Base-by-base conservation (phyloP, 2,888 invertebrate species). In the Drosophila phalerata region DNA sequence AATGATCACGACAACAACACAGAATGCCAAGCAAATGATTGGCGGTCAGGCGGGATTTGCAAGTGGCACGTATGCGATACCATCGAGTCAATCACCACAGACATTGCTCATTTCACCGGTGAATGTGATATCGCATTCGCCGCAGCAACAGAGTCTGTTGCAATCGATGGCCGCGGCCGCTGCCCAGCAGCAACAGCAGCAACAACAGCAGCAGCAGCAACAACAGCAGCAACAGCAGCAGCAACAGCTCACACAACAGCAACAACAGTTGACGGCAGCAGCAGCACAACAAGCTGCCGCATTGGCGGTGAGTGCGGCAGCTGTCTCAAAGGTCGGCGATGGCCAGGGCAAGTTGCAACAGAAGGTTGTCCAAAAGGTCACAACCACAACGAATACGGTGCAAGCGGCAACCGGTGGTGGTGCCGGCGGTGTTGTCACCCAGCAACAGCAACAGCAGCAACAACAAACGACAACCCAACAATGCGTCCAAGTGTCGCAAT, bases 51-150 rank as follows among this genome's bases (percentile, higher is more conserved):
- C 90, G 30, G 91, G 91, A 0, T 92, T 93, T 53, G 80, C 91
- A 5, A 89, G 92, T 53, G 91, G 92, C 28, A 96, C 97, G 3
- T 97, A 97, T 90, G 95, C 96, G 38, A 97, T 96, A 79, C 94
- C 96, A 53, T 95, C 96, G 6, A 95, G 96, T 66, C 96, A 96
- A 93, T 94, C 95, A 92, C 94, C 95, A 80, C 96, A 96, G 90
- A 96, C 97, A 6, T 93, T 97, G 82, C 95, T 97, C 51, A 92
- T 96, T 95, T 92, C 92, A n/a, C 91, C 95, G 76, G 91, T 92
- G 4, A 91, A 90, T 68, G 92, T 93, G 2, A 91, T 91, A 38
- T 91, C 90, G 22, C 91, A 90, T 45, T 90, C 90, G 42, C 92
- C 92, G 15, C 92, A 92, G 68, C 93, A 92, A 61, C 93, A 93